phyloP scores from a whole-genome alignment of 1,140 invertebrate genomes.

The Drosophila nikananu region DNA sequence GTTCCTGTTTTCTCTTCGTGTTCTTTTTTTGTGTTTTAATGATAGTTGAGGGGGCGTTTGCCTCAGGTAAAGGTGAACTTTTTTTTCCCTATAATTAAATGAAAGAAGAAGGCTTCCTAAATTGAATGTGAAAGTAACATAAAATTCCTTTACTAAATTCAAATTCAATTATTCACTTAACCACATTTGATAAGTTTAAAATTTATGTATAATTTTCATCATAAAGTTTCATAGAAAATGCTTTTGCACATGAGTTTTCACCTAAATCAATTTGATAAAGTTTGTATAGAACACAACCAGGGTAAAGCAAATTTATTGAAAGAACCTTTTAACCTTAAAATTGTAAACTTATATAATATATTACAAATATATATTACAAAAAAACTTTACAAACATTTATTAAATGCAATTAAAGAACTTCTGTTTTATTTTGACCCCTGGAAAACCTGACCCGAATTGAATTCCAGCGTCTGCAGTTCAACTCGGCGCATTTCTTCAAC shows the following conservation, averaged over 20 bases:
- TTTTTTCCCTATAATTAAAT: constrained; percentile 2
- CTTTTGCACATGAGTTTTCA: not conserved
- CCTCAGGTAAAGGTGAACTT: constrained; percentile 21
- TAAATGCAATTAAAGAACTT: not conserved
- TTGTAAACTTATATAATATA: not conserved
- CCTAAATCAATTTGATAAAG: not conserved
- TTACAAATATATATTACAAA: not conserved
- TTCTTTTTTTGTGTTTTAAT: not conserved
- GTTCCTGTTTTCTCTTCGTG: not conserved
- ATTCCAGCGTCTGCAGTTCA: not conserved
- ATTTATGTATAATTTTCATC: not conserved
- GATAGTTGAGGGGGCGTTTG: constrained; percentile 3
- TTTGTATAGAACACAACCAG: not conserved
- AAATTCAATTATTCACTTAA: not conserved
- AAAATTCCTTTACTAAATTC: not conserved
- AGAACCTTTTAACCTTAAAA: not conserved
- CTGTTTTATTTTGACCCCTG: not conserved
- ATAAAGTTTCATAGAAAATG: not conserved
- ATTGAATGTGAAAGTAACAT: constrained; percentile 3
- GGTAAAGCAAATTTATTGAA: not conserved
- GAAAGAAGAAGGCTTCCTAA: not conserved
- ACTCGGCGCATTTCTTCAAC: not conserved
- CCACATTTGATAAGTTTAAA: not conserved
- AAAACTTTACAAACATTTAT: not conserved
- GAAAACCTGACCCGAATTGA: constrained; percentile 8